Evolutionary conservation across 2,888 invertebrate genomes (phyloP).

Genomic region (Stramonita haemastoma): DNA sequence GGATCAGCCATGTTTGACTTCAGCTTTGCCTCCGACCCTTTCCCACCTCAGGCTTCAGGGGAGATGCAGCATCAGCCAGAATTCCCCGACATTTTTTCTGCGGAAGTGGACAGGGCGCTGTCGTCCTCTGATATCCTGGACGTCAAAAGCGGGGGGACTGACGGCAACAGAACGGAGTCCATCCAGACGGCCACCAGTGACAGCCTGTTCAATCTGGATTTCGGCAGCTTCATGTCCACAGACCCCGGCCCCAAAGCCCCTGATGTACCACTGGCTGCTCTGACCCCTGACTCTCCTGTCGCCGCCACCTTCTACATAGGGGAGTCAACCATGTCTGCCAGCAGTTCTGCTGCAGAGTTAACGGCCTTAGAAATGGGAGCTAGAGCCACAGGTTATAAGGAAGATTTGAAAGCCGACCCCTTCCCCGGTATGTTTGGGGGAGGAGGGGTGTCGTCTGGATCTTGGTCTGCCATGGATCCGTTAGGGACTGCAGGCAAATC

Average conservation of each 20-base stretch:
- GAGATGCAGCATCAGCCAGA: not conserved
- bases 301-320: slow-evolving; percentile 12
- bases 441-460: not conserved
- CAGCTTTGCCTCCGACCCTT: not conserved
- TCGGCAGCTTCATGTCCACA: slow-evolving; percentile 23
- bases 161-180: not conserved
- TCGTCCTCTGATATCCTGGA: not conserved
- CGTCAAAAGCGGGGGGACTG: not conserved
- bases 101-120: not conserved
- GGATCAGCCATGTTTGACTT: slow-evolving; percentile 15
- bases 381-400: not conserved
- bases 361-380: not conserved
- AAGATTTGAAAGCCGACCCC: not conserved
- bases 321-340: slow-evolving; percentile 13
- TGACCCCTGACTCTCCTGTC: not conserved
- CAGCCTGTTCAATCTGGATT: slow-evolving; percentile 7
- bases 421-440: not conserved
- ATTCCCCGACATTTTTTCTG: slow-evolving; percentile 12
- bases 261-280: too few relatives aligned
- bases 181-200: not conserved
- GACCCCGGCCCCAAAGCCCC: not conserved
- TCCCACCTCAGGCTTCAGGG: slow-evolving; percentile 1
- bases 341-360: slow-evolving; percentile 34
- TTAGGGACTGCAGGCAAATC: not conserved
- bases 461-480: not conserved